Evolutionary conservation across 2,113 vertebrate genomes (phyloP), one percentile per base, ranked within the genome.

Genomic region (Brachyhypopomus gauderio): DNA sequence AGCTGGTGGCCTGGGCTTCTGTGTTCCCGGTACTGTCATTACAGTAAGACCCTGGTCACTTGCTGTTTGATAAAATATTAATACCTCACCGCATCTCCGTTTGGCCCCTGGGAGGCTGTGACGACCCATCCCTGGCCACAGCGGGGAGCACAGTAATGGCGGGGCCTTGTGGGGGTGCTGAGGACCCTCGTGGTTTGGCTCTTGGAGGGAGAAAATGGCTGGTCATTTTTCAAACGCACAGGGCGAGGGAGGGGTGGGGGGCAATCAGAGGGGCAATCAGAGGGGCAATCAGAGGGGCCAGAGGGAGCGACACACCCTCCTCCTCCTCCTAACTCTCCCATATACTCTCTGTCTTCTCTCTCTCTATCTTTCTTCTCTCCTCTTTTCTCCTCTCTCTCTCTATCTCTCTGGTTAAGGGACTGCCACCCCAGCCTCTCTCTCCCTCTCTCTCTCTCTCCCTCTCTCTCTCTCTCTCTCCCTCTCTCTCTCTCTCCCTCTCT

Each of bases 31-130:
- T 71, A 20, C 64, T 76, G 45, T 41, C 8, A 60, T 48, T 66
- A 25, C 23, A 48, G 59, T 64, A 23, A 48, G 36, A 52, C 25
- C 38, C 8, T 72, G 25, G 3, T 20, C 12, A 55, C 45, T 17
- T 85, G 87, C 90, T 84, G 77, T 84, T 87, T 88, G 90, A 87
- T 95, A 89, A 96, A 96, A 94, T 95, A 95, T 94, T 93, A 90
- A 94, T 92, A 88, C 84, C 90, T 91, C 86, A 89, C 90, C 93
- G 82, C 88, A 77, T 89, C 80, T 90, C 82, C 85, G 82, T 69
- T 74, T 71, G 71, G 78, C 84, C 30, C 25, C 78, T 73, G 30
- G 30, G 75, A 11, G 78, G 81, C 83, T 79, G 38, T 87, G 82
- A 86, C 84, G 81, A 84, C 89, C 72, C 56, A 8, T 83, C 70